phyloP scores from a whole-genome alignment of 2,113 vertebrate genomes.

The Myiopsitta monachus region DNA sequence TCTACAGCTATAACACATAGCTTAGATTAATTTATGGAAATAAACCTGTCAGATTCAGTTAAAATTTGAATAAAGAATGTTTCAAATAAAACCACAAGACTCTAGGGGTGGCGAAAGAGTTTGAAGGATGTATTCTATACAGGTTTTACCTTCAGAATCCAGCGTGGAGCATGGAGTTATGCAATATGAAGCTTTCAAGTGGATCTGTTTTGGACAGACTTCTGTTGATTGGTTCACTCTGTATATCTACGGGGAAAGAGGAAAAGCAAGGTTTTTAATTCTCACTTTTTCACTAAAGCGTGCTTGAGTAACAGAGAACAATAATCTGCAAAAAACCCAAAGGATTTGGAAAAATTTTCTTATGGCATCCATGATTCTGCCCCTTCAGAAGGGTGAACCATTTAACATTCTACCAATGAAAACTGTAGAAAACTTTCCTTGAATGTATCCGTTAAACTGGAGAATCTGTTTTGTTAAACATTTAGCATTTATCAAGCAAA shows the following conservation, averaged over 20 bases:
- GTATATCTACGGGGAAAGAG: not conserved
- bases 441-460: not conserved
- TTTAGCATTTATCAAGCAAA: not conserved
- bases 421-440: not conserved
- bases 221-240: not conserved
- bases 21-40: not conserved
- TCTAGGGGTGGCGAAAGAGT: accelerated
- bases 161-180: accelerated
- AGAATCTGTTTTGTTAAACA: not conserved
- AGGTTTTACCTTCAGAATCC: not conserved
- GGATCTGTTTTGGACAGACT: not conserved
- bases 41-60: not conserved
- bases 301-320: not conserved
- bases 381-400: not conserved
- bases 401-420: not conserved
- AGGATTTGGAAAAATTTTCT: not conserved
- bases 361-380: not conserved
- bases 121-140: not conserved
- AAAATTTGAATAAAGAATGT: not conserved
- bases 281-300: not conserved
- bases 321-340: not conserved
- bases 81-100: not conserved
- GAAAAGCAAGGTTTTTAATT: not conserved
- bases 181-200: not conserved
- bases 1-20: not conserved